These are phyloP conservation scores for Tapera naevia DNA, from an alignment of 2,797 vertebrate genomes.

Conservation along the genomic window DNA sequence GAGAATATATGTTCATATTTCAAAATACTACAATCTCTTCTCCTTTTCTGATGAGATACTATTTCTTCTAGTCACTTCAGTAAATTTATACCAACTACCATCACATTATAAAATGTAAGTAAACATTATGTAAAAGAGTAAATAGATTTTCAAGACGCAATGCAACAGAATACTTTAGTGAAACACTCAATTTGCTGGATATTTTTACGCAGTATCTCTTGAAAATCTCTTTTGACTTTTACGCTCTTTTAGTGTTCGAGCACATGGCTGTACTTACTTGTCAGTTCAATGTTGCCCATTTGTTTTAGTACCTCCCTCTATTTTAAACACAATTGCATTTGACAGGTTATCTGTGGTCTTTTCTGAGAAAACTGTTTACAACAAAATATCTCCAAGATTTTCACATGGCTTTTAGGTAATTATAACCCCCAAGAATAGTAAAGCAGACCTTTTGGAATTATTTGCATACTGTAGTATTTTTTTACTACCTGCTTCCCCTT, in stretches of 20 bases:
- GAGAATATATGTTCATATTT: not conserved
- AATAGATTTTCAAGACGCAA: not conserved
- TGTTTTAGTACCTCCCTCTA: not conserved
- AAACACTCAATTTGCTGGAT: not conserved
- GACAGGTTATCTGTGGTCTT: not conserved
- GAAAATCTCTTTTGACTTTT: not conserved
- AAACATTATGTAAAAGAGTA: not conserved
- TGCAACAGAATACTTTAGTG: accelerated
- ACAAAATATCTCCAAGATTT: not conserved
- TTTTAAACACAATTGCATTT: not conserved
- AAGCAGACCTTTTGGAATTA: not conserved
- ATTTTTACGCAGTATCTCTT: not conserved
- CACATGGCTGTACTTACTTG: not conserved
- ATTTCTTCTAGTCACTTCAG: not conserved
- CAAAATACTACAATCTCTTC: not conserved
- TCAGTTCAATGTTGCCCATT: not conserved
- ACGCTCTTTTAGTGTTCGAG: not conserved
- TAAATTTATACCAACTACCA: not conserved
- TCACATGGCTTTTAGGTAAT: not conserved
- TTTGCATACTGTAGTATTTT: not conserved
- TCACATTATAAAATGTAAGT: not conserved
- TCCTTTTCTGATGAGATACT: not conserved
- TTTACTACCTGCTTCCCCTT: not conserved
- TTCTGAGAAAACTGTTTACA: not conserved
- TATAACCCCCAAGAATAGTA: not conserved